Evolutionary conservation across 2,797 vertebrate species (phyloP), one percentile per base, ranked within the genome.

Genomic region (Coregonus suidteri): DNA sequence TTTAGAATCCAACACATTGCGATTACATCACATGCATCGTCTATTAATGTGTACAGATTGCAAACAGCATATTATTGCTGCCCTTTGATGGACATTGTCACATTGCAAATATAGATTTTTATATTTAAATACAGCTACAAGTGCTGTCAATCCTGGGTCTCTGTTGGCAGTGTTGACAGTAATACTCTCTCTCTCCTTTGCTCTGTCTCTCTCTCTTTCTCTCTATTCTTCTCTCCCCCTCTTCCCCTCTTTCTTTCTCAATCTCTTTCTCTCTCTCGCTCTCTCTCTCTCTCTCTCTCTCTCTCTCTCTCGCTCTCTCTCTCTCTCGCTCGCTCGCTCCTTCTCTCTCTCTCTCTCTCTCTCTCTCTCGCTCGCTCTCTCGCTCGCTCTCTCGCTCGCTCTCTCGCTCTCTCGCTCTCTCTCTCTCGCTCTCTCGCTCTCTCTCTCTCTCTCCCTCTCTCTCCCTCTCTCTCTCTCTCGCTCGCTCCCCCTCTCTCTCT

Each of bases 181-280:
- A 84, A 87, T 62, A 82, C 35, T 87, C 85, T 89, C 15, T 62
- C 15, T 62, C 20, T 62, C 59, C 9, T 7, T 62, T 83, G 4
- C n/a, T 62, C 84, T 78, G 79, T 85, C 84, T 83, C 75, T 13
- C 1, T 14, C 20, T 65, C 53, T 18, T 4, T 18, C 20, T 41
- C 41, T 41, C 1, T 59, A 4, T 59, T 4, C 6, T n/a, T 59
- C 53, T 16, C 53, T 86, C 85, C 81, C 73, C 74, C 62, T 82
- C 74, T 47, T 80, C 76, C 77, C 68, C 66, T 35, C 65, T 14
- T 34, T 69, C 65, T 67, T 25, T 37, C 75, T 20, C 75, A 75
- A 34, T 52, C 35, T 83, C 53, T 69, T 70, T 74, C 72, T 70
- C 56, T 62, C 74, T 70, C 73, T 67, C 18, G 5, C 4, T 0